These are phyloP conservation scores for Syngnathus rostellatus DNA, from an alignment of 2,797 vertebrate species.

Conservation along the genomic window DNA sequence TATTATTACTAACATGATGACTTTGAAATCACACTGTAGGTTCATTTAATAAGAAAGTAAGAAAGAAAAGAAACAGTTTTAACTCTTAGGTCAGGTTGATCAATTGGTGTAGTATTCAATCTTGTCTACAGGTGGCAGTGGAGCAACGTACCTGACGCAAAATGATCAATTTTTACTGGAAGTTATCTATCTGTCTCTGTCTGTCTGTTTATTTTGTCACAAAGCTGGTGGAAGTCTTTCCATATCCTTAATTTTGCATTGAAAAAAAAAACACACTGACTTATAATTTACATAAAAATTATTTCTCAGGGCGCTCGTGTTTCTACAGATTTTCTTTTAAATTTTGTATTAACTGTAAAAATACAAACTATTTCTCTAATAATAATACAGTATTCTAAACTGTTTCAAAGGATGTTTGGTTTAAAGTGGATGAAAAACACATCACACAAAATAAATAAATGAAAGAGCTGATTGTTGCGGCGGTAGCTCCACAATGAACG, in stretches of 20 bases:
- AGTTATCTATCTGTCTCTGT: neutral
- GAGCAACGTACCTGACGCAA: constrained; percentile 39
- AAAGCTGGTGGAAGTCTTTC: too few relatives aligned
- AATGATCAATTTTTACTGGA: neutral
- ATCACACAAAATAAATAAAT: neutral
- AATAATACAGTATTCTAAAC: too few relatives aligned
- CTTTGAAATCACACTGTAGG: neutral
- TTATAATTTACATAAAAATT: too few relatives aligned
- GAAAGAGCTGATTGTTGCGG: neutral
- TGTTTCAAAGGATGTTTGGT: neutral
- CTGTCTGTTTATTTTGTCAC: neutral
- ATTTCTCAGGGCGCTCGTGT: too few relatives aligned
- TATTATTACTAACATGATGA: too few relatives aligned
- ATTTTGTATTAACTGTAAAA: neutral
- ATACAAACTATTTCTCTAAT: too few relatives aligned
- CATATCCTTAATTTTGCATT: too few relatives aligned
- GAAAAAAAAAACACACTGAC: too few relatives aligned
- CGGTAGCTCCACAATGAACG: neutral
- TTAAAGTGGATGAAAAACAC: neutral
- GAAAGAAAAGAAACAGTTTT: neutral
- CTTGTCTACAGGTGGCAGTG: constrained; percentile 59
- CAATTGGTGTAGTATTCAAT: constrained; percentile 17
- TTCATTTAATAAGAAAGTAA: too few relatives aligned
- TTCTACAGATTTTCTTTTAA: too few relatives aligned
- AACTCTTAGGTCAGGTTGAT: neutral